Percentiles rank a stretch among this genome's conserved stretches.
These are phyloP conservation scores for Machimus rusticus DNA, from an alignment of 2,888 invertebrate genomes.

Conservation along the genomic window DNA sequence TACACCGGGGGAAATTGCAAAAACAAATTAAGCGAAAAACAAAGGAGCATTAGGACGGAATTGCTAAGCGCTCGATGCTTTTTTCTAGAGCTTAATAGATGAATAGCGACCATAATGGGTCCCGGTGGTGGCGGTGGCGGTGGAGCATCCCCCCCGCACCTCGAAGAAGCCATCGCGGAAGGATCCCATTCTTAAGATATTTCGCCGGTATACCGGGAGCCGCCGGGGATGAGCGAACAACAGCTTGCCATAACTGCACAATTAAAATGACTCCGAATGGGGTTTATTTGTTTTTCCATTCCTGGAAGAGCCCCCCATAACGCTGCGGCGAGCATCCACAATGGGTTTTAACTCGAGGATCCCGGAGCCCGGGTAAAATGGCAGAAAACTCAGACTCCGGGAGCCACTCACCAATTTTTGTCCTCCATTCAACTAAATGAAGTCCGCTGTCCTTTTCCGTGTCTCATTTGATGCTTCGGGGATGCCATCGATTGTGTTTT, in stretches of 20 bases:
- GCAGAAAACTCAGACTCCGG: background rate
- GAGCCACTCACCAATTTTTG: constrained; percentile 33
- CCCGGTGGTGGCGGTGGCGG: background rate
- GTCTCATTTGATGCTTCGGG: constrained; percentile 32
- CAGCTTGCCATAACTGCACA: constrained; percentile 39
- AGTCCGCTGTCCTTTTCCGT: constrained; percentile 35
- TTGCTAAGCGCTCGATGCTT: constrained; percentile 23
- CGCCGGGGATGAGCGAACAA: constrained; percentile 22
- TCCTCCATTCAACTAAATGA: constrained; percentile 27
- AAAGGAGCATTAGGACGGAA: constrained; percentile 29
- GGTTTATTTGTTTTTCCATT: constrained; percentile 34
- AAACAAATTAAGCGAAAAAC: constrained; percentile 30
- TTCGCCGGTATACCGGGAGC: background rate
- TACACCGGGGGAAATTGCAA: constrained; percentile 6
- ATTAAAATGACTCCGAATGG: constrained; percentile 35
- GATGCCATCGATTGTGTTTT: constrained; percentile 35
- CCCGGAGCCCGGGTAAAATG: background rate
- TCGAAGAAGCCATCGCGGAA: background rate
- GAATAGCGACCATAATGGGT: constrained; percentile 30
- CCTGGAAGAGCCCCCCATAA: background rate
- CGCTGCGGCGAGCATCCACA: constrained; percentile 15
- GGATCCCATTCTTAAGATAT: constrained; percentile 29
- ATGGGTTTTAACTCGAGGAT: background rate
- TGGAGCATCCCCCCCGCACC: background rate
- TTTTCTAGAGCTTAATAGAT: constrained; percentile 12